Percentiles rank a stretch among this genome's conserved stretches.
Evolutionary conservation across 2,797 vertebrate species (phyloP).

Genomic region (Heteromormyrus szaboi): DNA sequence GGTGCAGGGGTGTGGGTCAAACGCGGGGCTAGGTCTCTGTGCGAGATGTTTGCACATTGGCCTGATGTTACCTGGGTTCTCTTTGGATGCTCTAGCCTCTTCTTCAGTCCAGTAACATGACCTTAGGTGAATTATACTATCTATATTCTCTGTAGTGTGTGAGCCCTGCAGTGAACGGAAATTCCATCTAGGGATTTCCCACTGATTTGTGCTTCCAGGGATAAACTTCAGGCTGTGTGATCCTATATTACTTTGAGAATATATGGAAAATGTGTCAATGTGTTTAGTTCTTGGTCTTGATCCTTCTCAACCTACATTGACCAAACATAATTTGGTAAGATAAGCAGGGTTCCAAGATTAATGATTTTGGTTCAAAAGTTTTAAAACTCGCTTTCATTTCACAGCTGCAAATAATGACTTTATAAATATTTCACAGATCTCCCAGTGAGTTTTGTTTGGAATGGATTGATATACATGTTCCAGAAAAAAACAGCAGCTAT

Average conservation of each 20-base stretch:
- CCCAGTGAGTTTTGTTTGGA: neutral
- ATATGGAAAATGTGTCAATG: neutral
- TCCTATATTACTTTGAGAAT: neutral
- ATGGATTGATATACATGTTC: neutral
- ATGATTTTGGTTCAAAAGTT: neutral
- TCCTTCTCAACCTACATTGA: neutral
- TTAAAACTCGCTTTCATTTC: neutral
- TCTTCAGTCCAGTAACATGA: neutral
- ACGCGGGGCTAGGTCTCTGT: neutral
- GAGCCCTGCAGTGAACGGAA: neutral
- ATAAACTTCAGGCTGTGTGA: neutral
- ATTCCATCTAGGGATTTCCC: neutral
- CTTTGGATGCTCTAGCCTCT: neutral
- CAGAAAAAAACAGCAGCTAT: neutral
- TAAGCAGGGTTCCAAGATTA: neutral
- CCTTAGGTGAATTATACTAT: neutral
- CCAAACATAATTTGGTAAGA: neutral
- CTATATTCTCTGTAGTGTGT: neutral
- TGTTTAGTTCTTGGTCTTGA: neutral
- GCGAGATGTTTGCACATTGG: neutral
- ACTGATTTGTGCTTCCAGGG: neutral
- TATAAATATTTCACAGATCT: neutral
- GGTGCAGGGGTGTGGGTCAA: neutral
- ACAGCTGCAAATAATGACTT: neutral
- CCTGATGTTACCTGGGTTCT: neutral